These are phyloP conservation scores for Paraescarpia echinospica DNA, from an alignment of 1,140 invertebrate species.

Conservation along the genomic window DNA sequence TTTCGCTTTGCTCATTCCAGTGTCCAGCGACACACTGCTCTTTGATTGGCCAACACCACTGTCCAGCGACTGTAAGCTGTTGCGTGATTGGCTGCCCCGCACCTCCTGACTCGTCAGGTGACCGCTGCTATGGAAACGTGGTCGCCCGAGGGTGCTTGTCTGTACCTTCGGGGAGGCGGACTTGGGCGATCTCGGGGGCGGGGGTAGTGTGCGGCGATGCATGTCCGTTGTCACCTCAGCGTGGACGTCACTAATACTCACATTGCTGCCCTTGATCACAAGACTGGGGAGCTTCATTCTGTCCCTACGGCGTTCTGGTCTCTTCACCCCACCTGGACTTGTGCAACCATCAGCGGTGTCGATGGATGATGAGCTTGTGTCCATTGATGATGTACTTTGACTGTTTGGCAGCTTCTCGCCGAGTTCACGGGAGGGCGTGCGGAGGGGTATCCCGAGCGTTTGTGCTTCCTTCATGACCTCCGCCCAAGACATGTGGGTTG, in stretches of 20 bases:
- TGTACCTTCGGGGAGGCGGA: neutral
- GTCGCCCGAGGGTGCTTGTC: neutral
- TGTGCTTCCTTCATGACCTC: constrained; percentile 29
- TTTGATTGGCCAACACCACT: neutral
- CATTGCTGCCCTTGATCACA: neutral
- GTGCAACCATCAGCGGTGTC: neutral
- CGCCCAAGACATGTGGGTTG: constrained; percentile 30
- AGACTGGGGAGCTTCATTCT: neutral
- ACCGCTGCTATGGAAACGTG: neutral
- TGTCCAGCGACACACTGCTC: neutral
- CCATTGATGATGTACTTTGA: neutral
- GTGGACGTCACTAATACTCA: neutral
- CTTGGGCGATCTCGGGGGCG: neutral
- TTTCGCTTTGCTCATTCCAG: neutral
- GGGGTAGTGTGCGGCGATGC: neutral
- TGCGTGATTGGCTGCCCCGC: neutral
- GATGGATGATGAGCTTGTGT: neutral
- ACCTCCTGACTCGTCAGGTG: neutral
- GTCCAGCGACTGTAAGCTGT: neutral
- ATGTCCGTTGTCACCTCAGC: neutral
- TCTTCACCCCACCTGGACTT: neutral
- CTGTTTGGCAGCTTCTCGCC: neutral
- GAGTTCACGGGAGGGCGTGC: constrained; percentile 4
- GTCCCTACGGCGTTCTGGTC: neutral
- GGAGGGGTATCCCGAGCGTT: constrained; percentile 26